Conservation (phyloP, 1,140 invertebrate species). For the Grapholita molesta region DNA sequence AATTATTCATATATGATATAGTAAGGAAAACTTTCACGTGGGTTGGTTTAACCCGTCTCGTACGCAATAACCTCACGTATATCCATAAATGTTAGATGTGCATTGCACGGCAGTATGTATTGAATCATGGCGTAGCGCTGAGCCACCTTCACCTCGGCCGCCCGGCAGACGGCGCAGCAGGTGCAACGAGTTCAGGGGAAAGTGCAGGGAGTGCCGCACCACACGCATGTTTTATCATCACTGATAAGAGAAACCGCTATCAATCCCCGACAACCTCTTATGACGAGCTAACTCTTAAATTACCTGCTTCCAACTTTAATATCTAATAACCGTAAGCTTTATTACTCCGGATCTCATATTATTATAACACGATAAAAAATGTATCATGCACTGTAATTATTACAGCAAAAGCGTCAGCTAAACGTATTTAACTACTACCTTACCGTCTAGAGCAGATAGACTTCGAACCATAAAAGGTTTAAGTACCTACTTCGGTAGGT, state of each 20-base stretch:
- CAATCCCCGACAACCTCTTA: conserved; percentile 56
- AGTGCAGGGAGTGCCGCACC: conserved; percentile 63
- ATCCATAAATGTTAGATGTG: conserved; percentile 39
- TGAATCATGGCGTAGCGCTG: conserved; percentile 34
- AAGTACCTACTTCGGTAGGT: neutral
- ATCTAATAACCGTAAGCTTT: conserved; percentile 17
- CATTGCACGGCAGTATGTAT: conserved; percentile 32
- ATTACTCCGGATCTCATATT: conserved; percentile 20
- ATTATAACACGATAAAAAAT: conserved; percentile 11
- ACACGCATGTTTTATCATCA: conserved; percentile 69
- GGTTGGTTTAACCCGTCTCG: conserved; percentile 35
- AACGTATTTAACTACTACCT: neutral
- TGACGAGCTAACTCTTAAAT: conserved; percentile 24
- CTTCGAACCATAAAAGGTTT: neutral
- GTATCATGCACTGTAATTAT: neutral
- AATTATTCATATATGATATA: conserved; percentile 12
- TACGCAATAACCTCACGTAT: conserved; percentile 43
- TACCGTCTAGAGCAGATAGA: neutral
- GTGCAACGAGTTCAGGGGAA: conserved; percentile 54
- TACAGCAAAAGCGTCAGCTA: conserved; percentile 1
- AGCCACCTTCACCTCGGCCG: conserved; percentile 50
- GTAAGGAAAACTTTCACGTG: conserved; percentile 34
- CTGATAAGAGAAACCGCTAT: conserved; percentile 71
- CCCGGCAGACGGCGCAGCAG: conserved; percentile 56
- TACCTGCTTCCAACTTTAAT: conserved; percentile 7